phyloP scores from a whole-genome alignment of 2,888 invertebrate species.

The Rotaria magnacalcarata region DNA sequence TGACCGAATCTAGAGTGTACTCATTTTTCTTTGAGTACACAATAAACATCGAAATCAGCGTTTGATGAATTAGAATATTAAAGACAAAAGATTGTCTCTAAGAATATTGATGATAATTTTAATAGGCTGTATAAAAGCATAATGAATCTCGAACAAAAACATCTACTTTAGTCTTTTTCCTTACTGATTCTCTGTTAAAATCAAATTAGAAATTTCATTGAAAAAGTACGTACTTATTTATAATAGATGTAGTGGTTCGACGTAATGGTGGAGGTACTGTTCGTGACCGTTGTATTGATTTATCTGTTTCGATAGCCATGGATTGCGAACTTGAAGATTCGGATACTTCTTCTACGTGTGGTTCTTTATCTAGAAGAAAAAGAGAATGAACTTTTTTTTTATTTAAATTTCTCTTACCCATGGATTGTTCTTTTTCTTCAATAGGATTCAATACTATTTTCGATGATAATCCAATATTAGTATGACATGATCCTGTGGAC shows the following conservation, averaged over 20 bases:
- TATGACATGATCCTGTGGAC: not conserved
- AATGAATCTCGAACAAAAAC: too few relatives aligned
- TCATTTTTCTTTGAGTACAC: too few relatives aligned
- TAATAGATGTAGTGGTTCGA: not conserved
- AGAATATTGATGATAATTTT: too few relatives aligned
- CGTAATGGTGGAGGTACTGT: not conserved
- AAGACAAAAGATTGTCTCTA: too few relatives aligned
- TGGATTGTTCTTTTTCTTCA: not conserved
- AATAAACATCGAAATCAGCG: too few relatives aligned
- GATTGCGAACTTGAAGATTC: not conserved
- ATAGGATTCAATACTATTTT: not conserved
- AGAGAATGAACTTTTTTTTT: not conserved
- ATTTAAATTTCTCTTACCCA: not conserved
- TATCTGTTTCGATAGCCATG: not conserved
- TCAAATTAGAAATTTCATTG: not conserved
- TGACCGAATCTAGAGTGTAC: too few relatives aligned
- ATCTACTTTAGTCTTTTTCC: too few relatives aligned
- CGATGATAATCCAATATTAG: not conserved
- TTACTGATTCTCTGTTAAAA: too few relatives aligned
- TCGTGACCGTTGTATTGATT: not conserved
- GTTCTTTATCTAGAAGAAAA: not conserved
- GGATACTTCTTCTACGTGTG: not conserved
- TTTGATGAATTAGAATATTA: too few relatives aligned
- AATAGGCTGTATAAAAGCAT: too few relatives aligned
- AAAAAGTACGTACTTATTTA: not conserved